Evolutionary conservation across 2,113 vertebrate species (phyloP).

Genomic region (Chitala chitala): DNA sequence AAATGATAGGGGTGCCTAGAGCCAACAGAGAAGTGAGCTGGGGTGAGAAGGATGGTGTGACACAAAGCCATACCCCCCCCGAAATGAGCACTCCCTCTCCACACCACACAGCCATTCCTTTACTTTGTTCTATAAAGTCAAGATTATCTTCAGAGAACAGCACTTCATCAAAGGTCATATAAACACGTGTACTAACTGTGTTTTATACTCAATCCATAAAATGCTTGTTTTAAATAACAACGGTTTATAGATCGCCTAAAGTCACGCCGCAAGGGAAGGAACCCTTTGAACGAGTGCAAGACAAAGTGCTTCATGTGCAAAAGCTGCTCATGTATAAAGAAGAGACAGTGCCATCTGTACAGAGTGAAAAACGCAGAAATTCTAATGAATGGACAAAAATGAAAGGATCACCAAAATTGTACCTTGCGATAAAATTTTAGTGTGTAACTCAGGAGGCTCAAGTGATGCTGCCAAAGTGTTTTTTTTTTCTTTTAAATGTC

Average conservation of each 20-base stretch:
- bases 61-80: neutral
- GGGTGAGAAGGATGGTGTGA: neutral
- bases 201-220: slow-evolving; percentile 65
- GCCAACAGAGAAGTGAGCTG: neutral
- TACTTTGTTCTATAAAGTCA: neutral
- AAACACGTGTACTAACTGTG: slow-evolving; percentile 65
- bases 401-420: no score
- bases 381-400: no score
- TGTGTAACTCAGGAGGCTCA: no score
- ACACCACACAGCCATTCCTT: neutral
- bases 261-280: slow-evolving; percentile 47
- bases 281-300: slow-evolving; percentile 38
- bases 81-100: neutral
- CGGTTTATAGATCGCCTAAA: slow-evolving; percentile 68
- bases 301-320: no score
- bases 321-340: no score
- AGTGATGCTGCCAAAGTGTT: no score
- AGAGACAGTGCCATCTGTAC: no score
- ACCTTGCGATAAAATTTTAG: no score
- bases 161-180: slow-evolving; percentile 65
- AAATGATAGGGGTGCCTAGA: neutral
- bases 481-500: no score
- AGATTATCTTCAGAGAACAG: slow-evolving; percentile 60
- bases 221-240: slow-evolving; percentile 71
- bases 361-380: no score